These are phyloP conservation scores for Samia ricini DNA, from an alignment of 1,140 invertebrate genomes.

Conservation along the genomic window DNA sequence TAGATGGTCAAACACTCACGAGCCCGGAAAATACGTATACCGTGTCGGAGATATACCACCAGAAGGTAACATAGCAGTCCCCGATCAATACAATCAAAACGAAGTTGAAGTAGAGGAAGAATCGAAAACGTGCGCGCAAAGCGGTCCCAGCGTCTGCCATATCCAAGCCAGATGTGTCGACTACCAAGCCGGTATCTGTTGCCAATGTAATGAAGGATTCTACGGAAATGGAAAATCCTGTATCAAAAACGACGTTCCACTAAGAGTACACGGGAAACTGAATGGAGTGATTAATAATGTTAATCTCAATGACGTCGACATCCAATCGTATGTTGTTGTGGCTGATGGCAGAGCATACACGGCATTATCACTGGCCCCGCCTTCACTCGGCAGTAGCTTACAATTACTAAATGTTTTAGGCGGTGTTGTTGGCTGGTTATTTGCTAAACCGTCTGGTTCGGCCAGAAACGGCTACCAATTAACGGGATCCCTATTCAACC, in stretches of 20 bases:
- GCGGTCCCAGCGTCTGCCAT: constrained; percentile 85
- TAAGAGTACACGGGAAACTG: constrained; percentile 92
- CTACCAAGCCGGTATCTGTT: constrained; percentile 91
- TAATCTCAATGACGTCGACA: constrained; percentile 85
- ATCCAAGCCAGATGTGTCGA: constrained; percentile 90
- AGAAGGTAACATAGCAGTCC: constrained; percentile 81
- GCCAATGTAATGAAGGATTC: constrained; percentile 87
- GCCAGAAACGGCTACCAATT: constrained; percentile 93
- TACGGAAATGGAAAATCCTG: constrained; percentile 96
- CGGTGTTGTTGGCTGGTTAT: constrained; percentile 92
- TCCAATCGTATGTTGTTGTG: constrained; percentile 95
- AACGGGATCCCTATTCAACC: constrained; percentile 90
- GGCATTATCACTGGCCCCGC: constrained; percentile 88
- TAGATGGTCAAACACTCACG: constrained; percentile 90
- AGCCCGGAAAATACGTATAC: constrained; percentile 91
- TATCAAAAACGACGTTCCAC: constrained; percentile 87
- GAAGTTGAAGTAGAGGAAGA: constrained; percentile 63
- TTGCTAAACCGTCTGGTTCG: constrained; percentile 86
- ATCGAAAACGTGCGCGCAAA: constrained; percentile 77
- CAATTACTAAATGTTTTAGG: constrained; percentile 89
- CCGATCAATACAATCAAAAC: constrained; percentile 79
- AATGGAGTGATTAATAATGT: constrained; percentile 88
- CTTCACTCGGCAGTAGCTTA: constrained; percentile 85
- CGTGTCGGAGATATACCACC: constrained; percentile 83
- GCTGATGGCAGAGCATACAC: constrained; percentile 94